These are phyloP conservation scores for Anabacerthia variegaticeps DNA, from an alignment of 2,797 vertebrate genomes.

Conservation along the genomic window DNA sequence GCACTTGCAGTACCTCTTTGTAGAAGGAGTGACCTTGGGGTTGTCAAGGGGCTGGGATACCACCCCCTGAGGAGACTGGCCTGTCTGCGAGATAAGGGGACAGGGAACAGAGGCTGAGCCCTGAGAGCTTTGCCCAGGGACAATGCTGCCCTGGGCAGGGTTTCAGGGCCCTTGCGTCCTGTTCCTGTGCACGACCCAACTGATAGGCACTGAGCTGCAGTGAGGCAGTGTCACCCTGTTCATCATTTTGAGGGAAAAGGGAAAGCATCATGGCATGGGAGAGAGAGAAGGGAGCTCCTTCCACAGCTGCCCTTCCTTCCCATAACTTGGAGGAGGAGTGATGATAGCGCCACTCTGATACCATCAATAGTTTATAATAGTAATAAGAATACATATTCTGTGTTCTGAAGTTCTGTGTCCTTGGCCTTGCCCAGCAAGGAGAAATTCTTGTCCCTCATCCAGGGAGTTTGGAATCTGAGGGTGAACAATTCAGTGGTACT, in stretches of 20 bases:
- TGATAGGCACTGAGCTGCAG: not conserved
- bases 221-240: not conserved
- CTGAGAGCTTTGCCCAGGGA: accelerated
- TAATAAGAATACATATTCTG: not conserved
- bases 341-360: accelerated
- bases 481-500: not conserved
- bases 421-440: not conserved
- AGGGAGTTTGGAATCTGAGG: not conserved
- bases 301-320: not conserved
- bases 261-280: accelerated
- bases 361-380: not conserved
- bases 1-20: not conserved
- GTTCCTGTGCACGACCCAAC: not conserved
- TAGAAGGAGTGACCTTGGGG: not conserved
- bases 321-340: not conserved
- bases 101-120: not conserved
- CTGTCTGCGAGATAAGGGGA: not conserved
- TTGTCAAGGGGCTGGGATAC: not conserved
- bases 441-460: not conserved
- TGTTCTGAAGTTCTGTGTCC: not conserved
- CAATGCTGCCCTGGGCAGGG: accelerated
- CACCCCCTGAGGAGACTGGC: accelerated
- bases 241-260: not conserved
- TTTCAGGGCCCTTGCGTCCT: not conserved
- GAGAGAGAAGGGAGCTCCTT: not conserved